Base-by-base conservation (phyloP, 2,888 invertebrate genomes). In the Drosophila macrospina region DNA sequence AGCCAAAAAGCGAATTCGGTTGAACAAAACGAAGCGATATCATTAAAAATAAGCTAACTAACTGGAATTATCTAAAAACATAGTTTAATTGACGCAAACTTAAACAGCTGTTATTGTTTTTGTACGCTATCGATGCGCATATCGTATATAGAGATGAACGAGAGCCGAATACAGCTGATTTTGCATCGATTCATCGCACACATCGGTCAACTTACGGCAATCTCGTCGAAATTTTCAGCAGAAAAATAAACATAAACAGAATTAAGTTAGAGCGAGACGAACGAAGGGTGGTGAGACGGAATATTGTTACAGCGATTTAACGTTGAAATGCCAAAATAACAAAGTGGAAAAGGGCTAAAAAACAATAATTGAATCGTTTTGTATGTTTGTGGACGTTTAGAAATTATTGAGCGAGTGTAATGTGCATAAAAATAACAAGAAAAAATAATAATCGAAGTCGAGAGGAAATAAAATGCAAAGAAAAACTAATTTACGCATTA, bases 401-500 rank as follows among this genome's bases (percentile, higher is more conserved):
- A 39, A 59, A 47, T 51, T 47, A 55, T 66, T 54, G 48, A 55
- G 61, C 62, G 36, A 52, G 36, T 73, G 45, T 67, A 66, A 71
- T 71, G 68, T 78, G 62, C 32, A 55, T 62, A 47, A 52, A 60
- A 67, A 63, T 32, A 67, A 63, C 28, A 69, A 59, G 36, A 28
- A 37, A 48, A 62, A 84, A 64, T 55, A 67, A 67, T 37, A 63
- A 79, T 60, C 44, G 52, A 64, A 78, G 56, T 32, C 28, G 57
- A 64, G 57, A 68, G 42, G 54, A 64, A 65, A 65, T 55, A 74
- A 79, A 74, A 76, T 87, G 80, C 57, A 77, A 56, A 44, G 72
- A 74, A 86, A 85, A 87, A 82, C 56, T 65, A 61, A 83, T 86
- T 80, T 88, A 86, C 83, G 88, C 88, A 88, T 83, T 88, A 86